Percentiles rank a stretch among this genome's conserved stretches.
phyloP scores from a whole-genome alignment of 37 sponge, comb jelly and placozoan genomes.

The Spongilla lacustris region DNA sequence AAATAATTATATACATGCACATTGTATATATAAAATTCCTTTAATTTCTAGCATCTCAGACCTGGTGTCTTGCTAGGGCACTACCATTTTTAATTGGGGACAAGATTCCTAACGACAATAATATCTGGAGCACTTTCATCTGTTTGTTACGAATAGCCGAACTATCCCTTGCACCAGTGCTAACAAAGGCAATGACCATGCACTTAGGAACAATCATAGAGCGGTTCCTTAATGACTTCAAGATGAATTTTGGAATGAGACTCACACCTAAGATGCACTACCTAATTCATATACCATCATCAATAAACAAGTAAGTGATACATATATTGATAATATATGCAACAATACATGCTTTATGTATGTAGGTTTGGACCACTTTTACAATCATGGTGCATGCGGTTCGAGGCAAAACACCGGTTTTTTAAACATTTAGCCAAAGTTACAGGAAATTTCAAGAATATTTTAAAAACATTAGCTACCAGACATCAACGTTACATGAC shows the following conservation, averaged over 20 bases:
- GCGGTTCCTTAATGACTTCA: no score
- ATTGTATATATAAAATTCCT: not conserved
- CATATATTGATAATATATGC: not conserved
- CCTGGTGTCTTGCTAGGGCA: not conserved
- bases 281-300: not conserved
- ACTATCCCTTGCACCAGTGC: no score
- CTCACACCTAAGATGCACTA: constrained; percentile 16
- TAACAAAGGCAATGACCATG: no score
- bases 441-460: constrained; percentile 11
- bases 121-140: no score
- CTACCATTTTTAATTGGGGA: constrained; percentile 6
- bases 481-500: not conserved
- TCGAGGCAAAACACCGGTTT: not conserved
- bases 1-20: not conserved
- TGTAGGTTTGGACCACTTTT: not conserved
- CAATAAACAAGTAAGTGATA: not conserved
- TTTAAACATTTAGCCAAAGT: constrained; percentile 12
- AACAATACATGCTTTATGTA: not conserved
- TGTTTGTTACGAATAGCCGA: no score
- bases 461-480: not conserved
- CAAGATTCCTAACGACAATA: not conserved
- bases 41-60: not conserved
- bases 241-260: not conserved
- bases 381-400: constrained; percentile 11
- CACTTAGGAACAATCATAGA: no score